Evolutionary conservation across 2,888 invertebrate species (phyloP), one percentile per base, ranked within the genome.

Genomic region (Celastrina argiolus): DNA sequence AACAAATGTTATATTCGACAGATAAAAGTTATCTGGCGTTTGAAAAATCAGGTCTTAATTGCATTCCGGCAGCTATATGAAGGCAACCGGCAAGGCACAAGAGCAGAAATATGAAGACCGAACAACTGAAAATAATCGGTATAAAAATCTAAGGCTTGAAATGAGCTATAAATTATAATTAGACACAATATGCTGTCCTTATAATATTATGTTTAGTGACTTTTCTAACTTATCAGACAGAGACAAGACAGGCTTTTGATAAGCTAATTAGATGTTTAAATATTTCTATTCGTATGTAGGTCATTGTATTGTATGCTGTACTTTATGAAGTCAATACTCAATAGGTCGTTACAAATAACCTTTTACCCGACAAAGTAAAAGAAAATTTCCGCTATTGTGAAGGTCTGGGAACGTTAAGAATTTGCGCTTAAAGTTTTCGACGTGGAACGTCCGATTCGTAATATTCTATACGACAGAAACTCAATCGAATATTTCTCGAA

Each of bases 311-410:
- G 51, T 51, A 45, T 45, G 16, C 42, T 8, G 36, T 36, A 36
- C 22, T 22, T 51, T 51, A 1, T 5, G 18, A 45, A 45, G 51
- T 51, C 51, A 22, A 22, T 10, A 22, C 51, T 51, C 51, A 51
- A 51, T 51, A 51, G 51, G 51, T 51, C n/a, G n/a, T 51, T 51
- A 22, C 51, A 51, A 26, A 51, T 51, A 14, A 51, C 14, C 51
- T 51, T 51, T 51, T 51, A 51, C 26, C 5, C 51, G 51, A 51
- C 36, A 36, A 36, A 22, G 18, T 45, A 12, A 22, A 51, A 51
- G 51, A 26, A 51, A 51, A 16, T 51, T 22, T 14, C 51, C 22
- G 51, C 51, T 26, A 22, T 51, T 51, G 51, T 51, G 51, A 22
- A 51, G 51, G 51, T 51, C 51, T 51, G 51, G 22, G 51, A 51